phyloP scores from a whole-genome alignment of 2,888 invertebrate species.

The Ormyrus rosae region DNA sequence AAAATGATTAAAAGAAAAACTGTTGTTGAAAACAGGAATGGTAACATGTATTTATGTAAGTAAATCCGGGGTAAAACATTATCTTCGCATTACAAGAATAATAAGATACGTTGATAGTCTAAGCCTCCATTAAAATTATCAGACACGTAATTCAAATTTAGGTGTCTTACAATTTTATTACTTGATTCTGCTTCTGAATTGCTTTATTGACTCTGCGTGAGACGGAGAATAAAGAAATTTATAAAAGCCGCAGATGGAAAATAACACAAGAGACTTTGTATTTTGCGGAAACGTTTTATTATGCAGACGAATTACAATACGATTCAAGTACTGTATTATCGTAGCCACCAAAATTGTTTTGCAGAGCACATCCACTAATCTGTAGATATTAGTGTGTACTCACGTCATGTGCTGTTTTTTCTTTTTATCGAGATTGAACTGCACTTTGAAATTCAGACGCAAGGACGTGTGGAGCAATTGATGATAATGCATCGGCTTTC shows the following conservation, averaged over 20 bases:
- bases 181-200: no score
- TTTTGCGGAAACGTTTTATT: background rate
- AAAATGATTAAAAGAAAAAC: background rate
- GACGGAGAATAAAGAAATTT: no score
- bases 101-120: no score
- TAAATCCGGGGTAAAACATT: background rate
- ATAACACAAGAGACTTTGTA: no score
- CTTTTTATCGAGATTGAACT: slow-evolving; percentile 27
- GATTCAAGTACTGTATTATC: slow-evolving; percentile 27
- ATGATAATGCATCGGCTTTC: slow-evolving; percentile 15
- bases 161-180: no score
- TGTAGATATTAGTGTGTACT: slow-evolving; percentile 7
- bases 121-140: no score
- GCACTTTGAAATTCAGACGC: slow-evolving; percentile 7
- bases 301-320: background rate
- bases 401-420: slow-evolving; percentile 21
- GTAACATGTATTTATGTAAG: background rate
- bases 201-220: no score
- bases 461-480: slow-evolving; percentile 27
- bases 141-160: no score
- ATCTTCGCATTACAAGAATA: no score
- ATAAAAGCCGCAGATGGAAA: no score
- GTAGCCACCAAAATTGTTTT: slow-evolving; percentile 31
- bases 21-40: background rate
- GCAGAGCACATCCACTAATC: slow-evolving; percentile 8